phyloP scores from a whole-genome alignment of 1,140 invertebrate genomes.

The Drosophila murphyi region DNA sequence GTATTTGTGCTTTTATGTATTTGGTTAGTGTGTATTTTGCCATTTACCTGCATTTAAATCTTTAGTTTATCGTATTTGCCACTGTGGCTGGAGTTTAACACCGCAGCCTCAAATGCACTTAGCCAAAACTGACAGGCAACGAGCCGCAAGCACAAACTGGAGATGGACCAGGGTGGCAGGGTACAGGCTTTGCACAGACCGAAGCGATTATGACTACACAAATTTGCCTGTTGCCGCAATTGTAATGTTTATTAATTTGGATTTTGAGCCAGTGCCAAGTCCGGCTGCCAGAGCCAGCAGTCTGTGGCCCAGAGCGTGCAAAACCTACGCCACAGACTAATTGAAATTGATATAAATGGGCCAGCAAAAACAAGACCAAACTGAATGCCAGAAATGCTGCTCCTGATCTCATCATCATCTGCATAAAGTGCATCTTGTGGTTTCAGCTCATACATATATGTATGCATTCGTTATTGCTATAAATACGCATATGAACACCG shows the following conservation, averaged over 20 bases:
- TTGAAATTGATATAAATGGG: conserved; percentile 53
- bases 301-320: conserved; percentile 6
- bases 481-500: neutral
- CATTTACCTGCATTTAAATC: conserved; percentile 62
- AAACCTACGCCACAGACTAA: conserved; percentile 40
- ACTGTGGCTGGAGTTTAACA: conserved; percentile 55
- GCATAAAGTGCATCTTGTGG: conserved; percentile 18
- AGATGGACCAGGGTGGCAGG: neutral
- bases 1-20: neutral
- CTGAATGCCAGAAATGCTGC: conserved; percentile 1
- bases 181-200: neutral
- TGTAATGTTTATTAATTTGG: conserved; percentile 66
- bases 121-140: conserved; percentile 21
- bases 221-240: conserved; percentile 65
- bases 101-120: conserved; percentile 62
- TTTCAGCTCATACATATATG: conserved; percentile 3
- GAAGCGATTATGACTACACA: conserved; percentile 63
- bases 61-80: conserved; percentile 59
- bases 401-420: neutral
- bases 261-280: conserved; percentile 55
- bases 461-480: neutral
- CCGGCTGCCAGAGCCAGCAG: neutral
- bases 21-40: conserved; percentile 43
- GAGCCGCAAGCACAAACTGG: neutral
- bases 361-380: conserved; percentile 28